Base-by-base conservation (phyloP, 2,888 invertebrate species). In the Bhutanitis thaidina region DNA sequence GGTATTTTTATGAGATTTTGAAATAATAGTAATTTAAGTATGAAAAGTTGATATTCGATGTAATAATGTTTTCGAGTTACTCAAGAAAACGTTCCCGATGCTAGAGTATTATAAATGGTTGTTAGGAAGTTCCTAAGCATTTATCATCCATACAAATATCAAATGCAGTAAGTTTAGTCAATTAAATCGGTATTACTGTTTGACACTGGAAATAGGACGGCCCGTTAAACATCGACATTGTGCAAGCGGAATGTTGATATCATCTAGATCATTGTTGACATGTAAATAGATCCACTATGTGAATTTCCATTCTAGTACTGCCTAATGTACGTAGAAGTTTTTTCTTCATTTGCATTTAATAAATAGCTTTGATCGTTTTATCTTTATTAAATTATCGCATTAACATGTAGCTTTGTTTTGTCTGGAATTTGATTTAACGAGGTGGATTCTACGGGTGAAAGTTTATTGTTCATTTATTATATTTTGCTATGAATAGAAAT, bases 261-360 rank as follows among this genome's bases (percentile, higher is more conserved):
- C 52, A 52, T 52, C 52, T 52, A 37, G 47, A 43, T 36, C 52
- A 52, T 52, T 52, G 52, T 52, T 52, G 52, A 47, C 47, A 47
- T 52, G 52, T 47, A 47, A 52, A 52, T 52, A 52, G 15, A 34
- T 43, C 30, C 43, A 43, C 38, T 12, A 47, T 51, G 41, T 40
- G 39, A 43, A 45, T 52, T 52, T 9, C 46, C 52, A 47, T 52
- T 47, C 29, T 43, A 27, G 36, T 43, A 37, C 43, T 13, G 29
- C n/a, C 35, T 41, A 25, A 39, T 32, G 30, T 43, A 20, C 8
- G 25, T 16, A 38, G 15, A 29, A 12, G 15, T 39, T 12, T 40
- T 15, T 29, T 15, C 36, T 45, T 29, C 15, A 40, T 27, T 29
- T 10, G 29, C 36, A 16, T 37, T 37, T 12, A 29, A 13, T 29